Conservation (phyloP, 2,797 vertebrate species). For the Lateolabrax maculatus region DNA sequence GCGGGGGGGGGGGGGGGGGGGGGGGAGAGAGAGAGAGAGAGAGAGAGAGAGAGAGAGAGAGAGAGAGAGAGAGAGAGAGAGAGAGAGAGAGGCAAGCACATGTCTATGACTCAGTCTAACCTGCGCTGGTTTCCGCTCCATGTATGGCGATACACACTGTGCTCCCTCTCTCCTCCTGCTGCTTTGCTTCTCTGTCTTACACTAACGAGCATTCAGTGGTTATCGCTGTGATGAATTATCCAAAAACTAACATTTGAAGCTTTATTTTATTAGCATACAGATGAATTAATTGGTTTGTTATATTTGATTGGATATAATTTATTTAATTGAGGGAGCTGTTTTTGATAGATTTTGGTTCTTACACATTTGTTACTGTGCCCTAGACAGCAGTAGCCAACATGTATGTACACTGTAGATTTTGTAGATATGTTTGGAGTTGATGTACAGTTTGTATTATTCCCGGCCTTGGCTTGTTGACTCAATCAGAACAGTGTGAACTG, state of each 20-base stretch:
- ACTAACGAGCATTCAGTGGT: constrained; percentile 46
- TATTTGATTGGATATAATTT: constrained; percentile 58
- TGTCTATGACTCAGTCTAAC: constrained; percentile 81
- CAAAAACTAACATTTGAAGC: constrained; percentile 40
- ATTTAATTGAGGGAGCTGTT: constrained; percentile 41
- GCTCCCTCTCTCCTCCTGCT: constrained; percentile 55
- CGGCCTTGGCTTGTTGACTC: background rate
- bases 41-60: background rate
- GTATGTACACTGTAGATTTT: constrained; percentile 40
- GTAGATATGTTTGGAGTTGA: constrained; percentile 21
- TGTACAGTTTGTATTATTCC: constrained; percentile 28
- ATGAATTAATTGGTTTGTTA: background rate
- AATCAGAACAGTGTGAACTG: constrained; percentile 13
- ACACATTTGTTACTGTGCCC: constrained; percentile 41
- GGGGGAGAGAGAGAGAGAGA: background rate
- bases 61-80: constrained; percentile 3
- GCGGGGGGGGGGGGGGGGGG: background rate
- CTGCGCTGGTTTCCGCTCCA: constrained; percentile 85
- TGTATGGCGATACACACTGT: constrained; percentile 83
- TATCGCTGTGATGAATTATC: constrained; percentile 32
- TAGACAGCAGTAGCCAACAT: constrained; percentile 2
- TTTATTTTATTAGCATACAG: constrained; percentile 42
- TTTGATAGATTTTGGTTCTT: constrained; percentile 26
- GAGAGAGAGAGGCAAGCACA: constrained; percentile 40
- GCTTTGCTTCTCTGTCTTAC: constrained; percentile 56